Conservation (phyloP, 37 sponge, comb jelly and placozoan species). For the Theonella swinhoei region DNA sequence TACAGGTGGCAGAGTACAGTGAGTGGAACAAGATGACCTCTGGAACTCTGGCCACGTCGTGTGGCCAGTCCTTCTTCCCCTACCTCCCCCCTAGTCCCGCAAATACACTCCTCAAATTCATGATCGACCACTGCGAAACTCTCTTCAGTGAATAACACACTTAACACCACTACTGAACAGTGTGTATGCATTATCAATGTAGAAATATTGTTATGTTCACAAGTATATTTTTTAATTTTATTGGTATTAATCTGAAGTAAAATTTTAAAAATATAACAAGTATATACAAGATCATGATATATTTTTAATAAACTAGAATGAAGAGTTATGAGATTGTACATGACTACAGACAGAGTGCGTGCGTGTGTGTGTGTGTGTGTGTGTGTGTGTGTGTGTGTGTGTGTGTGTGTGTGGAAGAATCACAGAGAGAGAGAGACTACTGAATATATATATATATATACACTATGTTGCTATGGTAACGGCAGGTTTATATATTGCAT, state of each 20-base stretch:
- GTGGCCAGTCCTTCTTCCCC: conserved; percentile 86
- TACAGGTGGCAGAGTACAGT: conserved; percentile 47
- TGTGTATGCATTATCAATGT: neutral
- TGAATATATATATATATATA: too few relatives aligned
- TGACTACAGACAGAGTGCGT: neutral
- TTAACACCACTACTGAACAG: neutral
- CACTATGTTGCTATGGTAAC: too few relatives aligned
- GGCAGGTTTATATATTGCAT: too few relatives aligned
- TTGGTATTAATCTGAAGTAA: neutral
- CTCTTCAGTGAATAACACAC: conserved; percentile 26
- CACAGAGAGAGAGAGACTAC: too few relatives aligned
- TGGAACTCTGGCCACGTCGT: conserved; percentile 79
- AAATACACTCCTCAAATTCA: conserved; percentile 56
- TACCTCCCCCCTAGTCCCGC: conserved; percentile 65
- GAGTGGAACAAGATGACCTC: conserved; percentile 75
- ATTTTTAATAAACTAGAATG: neutral
- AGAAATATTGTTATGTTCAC: too few relatives aligned
- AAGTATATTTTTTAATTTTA: neutral
- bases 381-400: conserved; percentile 31
- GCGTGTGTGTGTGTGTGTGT: conserved; percentile 23
- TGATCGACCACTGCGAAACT: conserved; percentile 56
- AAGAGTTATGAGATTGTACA: neutral
- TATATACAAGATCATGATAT: neutral
- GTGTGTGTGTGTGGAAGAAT: neutral
- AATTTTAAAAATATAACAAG: neutral